Evolutionary conservation across 2,888 invertebrate genomes (phyloP).

Genomic region (Drosophila neotestacea): DNA sequence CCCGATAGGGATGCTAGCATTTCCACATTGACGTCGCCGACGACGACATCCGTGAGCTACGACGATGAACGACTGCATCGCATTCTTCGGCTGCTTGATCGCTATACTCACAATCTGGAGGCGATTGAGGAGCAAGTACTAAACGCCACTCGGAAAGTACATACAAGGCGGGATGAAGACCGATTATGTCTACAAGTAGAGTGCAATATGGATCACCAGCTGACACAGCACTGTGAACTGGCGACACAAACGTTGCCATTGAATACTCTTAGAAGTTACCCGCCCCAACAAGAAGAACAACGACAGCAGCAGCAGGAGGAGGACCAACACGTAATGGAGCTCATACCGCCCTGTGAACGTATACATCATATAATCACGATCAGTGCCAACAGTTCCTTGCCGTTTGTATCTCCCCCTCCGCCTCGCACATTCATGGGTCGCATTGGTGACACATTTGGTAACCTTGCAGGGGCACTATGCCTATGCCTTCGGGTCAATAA

Average conservation of each 20-base stretch:
- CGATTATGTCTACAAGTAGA: neutral
- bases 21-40: constrained; percentile 1
- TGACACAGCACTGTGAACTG: constrained; percentile 37
- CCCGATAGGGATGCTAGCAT: constrained; percentile 7
- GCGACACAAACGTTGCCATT: constrained; percentile 50
- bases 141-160: neutral
- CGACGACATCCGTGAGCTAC: neutral
- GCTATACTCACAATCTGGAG: constrained; percentile 72
- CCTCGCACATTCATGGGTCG: constrained; percentile 51
- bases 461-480: constrained; percentile 74
- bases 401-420: constrained; percentile 24
- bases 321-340: neutral
- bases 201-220: neutral
- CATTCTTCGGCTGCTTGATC: constrained; percentile 68
- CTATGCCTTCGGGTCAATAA: constrained; percentile 82
- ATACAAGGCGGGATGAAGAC: neutral
- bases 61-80: constrained; percentile 54
- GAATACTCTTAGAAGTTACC: constrained; percentile 12
- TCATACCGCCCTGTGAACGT: constrained; percentile 56
- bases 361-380: constrained; percentile 73
- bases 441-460: constrained; percentile 54
- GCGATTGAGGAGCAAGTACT: constrained; percentile 49
- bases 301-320: neutral
- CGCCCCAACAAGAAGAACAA: constrained; percentile 3
- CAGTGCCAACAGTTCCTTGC: constrained; percentile 55